Evolutionary conservation across 2,888 invertebrate species (phyloP).

Genomic region (Actias luna): DNA sequence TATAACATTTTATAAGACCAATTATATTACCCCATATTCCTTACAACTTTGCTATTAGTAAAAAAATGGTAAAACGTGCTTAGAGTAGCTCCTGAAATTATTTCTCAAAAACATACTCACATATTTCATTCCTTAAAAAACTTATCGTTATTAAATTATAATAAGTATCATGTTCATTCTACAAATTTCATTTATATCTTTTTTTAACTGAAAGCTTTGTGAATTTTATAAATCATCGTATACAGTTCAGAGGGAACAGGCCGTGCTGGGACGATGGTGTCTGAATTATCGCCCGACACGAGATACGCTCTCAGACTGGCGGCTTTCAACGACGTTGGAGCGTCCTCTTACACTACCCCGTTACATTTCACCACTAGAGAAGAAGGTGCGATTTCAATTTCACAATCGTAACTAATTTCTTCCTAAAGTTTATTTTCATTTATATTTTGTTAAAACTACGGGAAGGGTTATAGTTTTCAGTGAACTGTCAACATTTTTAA

Average conservation of each 20-base stretch:
- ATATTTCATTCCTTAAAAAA: too few relatives aligned
- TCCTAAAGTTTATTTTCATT: not conserved
- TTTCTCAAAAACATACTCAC: too few relatives aligned
- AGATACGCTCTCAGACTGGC: slow-evolving; percentile 90
- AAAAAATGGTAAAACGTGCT: too few relatives aligned
- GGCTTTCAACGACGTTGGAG: slow-evolving; percentile 92
- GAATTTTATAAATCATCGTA: not conserved
- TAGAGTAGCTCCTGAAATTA: too few relatives aligned
- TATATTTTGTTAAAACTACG: not conserved
- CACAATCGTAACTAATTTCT: not conserved
- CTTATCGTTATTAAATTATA: not conserved
- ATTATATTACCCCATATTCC: too few relatives aligned
- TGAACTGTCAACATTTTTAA: too few relatives aligned
- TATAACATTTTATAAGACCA: too few relatives aligned
- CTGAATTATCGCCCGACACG: slow-evolving; percentile 88
- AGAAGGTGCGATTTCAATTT: slow-evolving; percentile 82
- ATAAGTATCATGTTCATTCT: not conserved
- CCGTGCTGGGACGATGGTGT: slow-evolving; percentile 75
- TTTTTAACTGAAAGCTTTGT: not conserved
- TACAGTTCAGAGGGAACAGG: slow-evolving; percentile 69
- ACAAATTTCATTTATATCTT: not conserved
- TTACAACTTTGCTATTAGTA: too few relatives aligned
- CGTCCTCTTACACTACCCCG: slow-evolving; percentile 87
- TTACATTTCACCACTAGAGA: slow-evolving; percentile 91
- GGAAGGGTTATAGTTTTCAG: not conserved